phyloP scores from a whole-genome alignment of 2,797 vertebrate genomes.

The Denticeps clupeoides region DNA sequence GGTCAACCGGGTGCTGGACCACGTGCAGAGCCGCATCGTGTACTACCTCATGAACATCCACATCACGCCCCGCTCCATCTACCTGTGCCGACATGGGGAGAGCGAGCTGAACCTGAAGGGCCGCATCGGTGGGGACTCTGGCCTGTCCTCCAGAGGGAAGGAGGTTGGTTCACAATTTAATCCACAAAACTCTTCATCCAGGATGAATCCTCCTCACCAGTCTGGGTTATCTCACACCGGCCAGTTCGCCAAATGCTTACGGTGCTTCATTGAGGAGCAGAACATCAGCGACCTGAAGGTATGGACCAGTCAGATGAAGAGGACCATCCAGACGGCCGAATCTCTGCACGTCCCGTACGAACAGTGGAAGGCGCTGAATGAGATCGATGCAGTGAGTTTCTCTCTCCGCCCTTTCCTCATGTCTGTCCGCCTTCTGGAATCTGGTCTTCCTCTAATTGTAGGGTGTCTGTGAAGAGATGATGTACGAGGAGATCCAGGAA shows the following conservation, averaged over 20 bases:
- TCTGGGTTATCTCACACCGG: neutral
- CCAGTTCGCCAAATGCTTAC: constrained; percentile 80
- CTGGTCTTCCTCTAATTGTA: constrained; percentile 30
- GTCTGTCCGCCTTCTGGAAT: too few species aligned
- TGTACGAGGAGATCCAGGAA: constrained; percentile 92
- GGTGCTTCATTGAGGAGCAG: constrained; percentile 78
- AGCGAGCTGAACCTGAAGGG: constrained; percentile 92
- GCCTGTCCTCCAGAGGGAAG: constrained; percentile 79
- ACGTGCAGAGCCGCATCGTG: constrained; percentile 96
- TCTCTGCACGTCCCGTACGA: constrained; percentile 83
- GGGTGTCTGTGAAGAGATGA: constrained; percentile 97
- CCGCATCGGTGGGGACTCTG: constrained; percentile 89
- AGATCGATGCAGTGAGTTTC: constrained; percentile 85
- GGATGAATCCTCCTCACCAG: too few species aligned
- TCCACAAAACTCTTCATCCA: too few species aligned
- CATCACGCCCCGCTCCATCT: constrained; percentile 93
- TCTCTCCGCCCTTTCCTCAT: neutral
- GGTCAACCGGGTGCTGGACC: constrained; percentile 90
- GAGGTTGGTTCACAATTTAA: too few species aligned
- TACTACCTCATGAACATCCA: constrained; percentile 99
- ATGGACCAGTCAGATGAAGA: constrained; percentile 99
- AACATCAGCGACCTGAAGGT: constrained; percentile 88
- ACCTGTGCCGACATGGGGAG: constrained; percentile 94
- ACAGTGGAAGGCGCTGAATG: constrained; percentile 97
- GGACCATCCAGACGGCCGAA: constrained; percentile 95